Evolutionary conservation across 2,113 vertebrate genomes (phyloP).

Genomic region (Noctilio leporinus): DNA sequence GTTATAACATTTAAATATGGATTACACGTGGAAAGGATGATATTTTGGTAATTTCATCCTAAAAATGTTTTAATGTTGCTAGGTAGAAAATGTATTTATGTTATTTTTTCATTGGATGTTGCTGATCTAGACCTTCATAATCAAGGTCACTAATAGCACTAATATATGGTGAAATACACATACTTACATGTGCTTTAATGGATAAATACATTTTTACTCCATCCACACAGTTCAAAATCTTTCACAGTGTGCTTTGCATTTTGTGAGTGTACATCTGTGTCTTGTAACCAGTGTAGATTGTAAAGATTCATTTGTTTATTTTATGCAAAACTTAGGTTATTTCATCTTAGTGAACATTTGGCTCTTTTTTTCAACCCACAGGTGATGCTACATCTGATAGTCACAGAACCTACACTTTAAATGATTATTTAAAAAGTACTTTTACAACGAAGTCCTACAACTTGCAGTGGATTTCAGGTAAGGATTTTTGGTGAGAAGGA

Average conservation of each 20-base stretch:
- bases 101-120: not conserved
- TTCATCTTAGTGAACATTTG: constrained; percentile 20
- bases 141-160: not conserved
- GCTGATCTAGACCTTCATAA: not conserved
- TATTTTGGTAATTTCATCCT: constrained; percentile 11
- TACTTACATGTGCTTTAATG: not conserved
- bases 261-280: not conserved
- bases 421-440: constrained; percentile 79
- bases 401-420: constrained; percentile 74
- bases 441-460: constrained; percentile 61
- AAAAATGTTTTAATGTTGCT: not conserved
- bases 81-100: not conserved
- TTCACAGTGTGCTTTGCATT: not conserved
- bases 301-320: not conserved
- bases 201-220: not conserved
- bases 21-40: not conserved
- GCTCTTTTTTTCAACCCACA: constrained; percentile 50
- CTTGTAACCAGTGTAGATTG: not conserved
- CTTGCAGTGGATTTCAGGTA: constrained; percentile 83
- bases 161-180: not conserved
- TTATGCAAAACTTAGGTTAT: not conserved
- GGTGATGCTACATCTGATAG: constrained; percentile 55
- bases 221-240: not conserved
- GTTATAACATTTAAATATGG: constrained; percentile 32
- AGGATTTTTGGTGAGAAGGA: not conserved